Conservation (phyloP, 1,140 invertebrate species). For the Lepidurus couesii region DNA sequence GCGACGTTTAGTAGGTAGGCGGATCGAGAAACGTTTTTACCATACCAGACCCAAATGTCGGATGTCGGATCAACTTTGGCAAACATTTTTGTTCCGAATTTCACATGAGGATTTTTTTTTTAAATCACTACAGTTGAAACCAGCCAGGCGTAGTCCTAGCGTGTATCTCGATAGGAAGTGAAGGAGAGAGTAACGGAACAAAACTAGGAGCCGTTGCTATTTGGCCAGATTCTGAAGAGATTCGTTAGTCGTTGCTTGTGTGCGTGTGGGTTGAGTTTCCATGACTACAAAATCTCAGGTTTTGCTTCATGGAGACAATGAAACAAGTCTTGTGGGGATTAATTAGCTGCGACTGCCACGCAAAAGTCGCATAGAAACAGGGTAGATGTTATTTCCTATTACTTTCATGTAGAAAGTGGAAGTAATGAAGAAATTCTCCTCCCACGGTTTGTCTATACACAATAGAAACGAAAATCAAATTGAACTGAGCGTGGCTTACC, state of each 20-base stretch:
- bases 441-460: no score
- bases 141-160: no score
- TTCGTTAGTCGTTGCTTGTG: constrained; percentile 1
- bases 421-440: not conserved
- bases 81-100: not conserved
- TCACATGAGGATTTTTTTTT: no score
- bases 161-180: no score
- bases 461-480: no score
- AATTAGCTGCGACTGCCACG: not conserved
- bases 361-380: not conserved
- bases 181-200: not conserved
- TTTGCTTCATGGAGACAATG: constrained; percentile 28
- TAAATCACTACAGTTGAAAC: no score
- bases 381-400: not conserved
- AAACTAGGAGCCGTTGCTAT: not conserved
- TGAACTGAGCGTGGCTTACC: no score
- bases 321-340: constrained; percentile 16
- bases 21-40: not conserved
- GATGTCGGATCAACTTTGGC: not conserved
- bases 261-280: constrained; percentile 8
- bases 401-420: not conserved
- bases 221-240: not conserved
- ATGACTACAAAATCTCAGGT: not conserved
- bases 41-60: not conserved
- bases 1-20: not conserved